Conservation (phyloP, 2,113 vertebrate genomes). For the Potamarius usumacintae region DNA sequence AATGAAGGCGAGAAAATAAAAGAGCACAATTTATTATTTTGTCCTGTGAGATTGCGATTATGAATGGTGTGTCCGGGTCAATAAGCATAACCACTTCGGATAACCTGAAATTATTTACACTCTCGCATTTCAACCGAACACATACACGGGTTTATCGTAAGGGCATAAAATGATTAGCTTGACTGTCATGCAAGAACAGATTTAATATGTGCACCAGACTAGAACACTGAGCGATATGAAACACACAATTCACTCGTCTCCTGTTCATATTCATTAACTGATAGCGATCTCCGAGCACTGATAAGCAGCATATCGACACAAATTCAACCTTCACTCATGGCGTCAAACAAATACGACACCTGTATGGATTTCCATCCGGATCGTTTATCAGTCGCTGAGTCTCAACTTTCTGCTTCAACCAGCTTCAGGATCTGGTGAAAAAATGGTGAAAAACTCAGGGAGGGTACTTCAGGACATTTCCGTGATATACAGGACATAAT, state of each 20-base stretch:
- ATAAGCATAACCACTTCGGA: not conserved
- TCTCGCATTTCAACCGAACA: not conserved
- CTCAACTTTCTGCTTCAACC: too few relatives aligned
- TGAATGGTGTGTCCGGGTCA: not conserved
- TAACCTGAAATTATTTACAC: conserved; percentile 6
- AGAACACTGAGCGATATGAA: not conserved
- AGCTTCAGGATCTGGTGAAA: not conserved
- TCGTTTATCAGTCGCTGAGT: not conserved
- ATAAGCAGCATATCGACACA: not conserved
- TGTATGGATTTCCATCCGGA: too few relatives aligned
- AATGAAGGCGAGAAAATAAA: not conserved
- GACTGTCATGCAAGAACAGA: not conserved
- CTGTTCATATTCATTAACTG: conserved; percentile 7
- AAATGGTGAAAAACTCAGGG: not conserved
- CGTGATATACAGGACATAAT: not conserved
- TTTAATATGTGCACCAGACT: conserved; percentile 7
- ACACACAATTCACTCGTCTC: not conserved
- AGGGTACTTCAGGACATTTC: not conserved
- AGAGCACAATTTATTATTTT: not conserved
- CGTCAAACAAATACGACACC: not conserved
- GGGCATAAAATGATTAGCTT: not conserved
- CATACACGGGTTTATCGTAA: not conserved
- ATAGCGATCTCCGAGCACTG: not conserved
- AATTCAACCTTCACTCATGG: not conserved
- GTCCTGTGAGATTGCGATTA: not conserved